Evolutionary conservation across 2,797 vertebrate species (phyloP).

Genomic region (Capromys pilorides): DNA sequence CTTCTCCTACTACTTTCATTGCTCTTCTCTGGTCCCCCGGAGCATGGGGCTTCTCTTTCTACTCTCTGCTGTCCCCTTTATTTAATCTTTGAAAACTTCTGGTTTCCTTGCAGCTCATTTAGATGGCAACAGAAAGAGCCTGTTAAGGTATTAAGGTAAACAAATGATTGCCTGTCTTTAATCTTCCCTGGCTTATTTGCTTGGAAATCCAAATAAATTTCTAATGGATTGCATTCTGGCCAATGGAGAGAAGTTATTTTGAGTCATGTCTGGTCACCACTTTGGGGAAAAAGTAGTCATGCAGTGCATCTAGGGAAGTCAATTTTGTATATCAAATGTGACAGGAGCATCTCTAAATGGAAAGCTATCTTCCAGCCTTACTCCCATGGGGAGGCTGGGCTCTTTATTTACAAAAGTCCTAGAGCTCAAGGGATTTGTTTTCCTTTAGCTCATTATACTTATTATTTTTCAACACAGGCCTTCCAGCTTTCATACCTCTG

Average conservation of each 20-base stretch:
- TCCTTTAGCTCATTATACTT: slow-evolving; percentile 55
- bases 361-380: not conserved
- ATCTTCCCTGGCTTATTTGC: not conserved
- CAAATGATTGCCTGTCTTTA: not conserved
- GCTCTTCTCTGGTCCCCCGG: not conserved
- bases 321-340: not conserved
- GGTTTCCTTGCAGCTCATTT: not conserved
- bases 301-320: not conserved
- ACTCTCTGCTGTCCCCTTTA: not conserved
- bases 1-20: not conserved
- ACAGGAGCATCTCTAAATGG: not conserved
- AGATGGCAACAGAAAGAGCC: not conserved
- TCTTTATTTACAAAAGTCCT: slow-evolving; percentile 62
- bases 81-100: not conserved
- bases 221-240: not conserved
- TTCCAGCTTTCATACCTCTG: slow-evolving; percentile 22
- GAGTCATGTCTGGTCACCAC: not conserved
- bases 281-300: not conserved
- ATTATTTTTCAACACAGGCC: not conserved
- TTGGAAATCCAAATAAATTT: slow-evolving; percentile 31
- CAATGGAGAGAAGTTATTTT: not conserved
- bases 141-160: not conserved
- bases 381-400: not conserved
- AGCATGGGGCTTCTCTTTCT: rapidly evolving
- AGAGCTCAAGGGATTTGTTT: slow-evolving; percentile 42